phyloP scores from a whole-genome alignment of 2,113 vertebrate genomes.

The Thamnaconus septentrionalis region DNA sequence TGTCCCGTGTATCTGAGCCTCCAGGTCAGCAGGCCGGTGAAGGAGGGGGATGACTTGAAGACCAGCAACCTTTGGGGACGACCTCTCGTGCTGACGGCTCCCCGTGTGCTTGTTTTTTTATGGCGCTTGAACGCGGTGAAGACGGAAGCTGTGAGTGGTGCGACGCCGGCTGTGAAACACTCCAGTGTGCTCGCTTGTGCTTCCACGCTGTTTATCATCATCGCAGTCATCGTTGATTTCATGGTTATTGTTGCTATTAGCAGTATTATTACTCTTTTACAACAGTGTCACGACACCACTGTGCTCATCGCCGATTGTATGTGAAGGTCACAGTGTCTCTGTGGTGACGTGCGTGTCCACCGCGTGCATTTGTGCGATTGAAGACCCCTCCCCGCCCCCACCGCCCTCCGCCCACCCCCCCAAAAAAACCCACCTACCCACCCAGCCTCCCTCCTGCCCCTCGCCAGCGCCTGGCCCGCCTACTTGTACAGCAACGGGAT shows the following conservation, averaged over 20 bases:
- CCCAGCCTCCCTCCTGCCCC: not conserved
- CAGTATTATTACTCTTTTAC: not conserved
- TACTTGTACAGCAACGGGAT: constrained; percentile 91
- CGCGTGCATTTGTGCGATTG: constrained; percentile 10
- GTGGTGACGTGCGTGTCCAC: constrained; percentile 37
- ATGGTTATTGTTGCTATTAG: no score
- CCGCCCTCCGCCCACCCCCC: not conserved
- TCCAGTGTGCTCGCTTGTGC: constrained; percentile 28
- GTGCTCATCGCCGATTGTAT: constrained; percentile 38
- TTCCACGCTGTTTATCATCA: constrained; percentile 16
- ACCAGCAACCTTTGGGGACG: not conserved
- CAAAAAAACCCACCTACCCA: not conserved
- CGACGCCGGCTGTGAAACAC: constrained; percentile 32
- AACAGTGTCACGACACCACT: constrained; percentile 32
- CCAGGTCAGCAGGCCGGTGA: constrained; percentile 43
- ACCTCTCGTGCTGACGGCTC: constrained; percentile 15
- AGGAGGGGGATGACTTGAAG: constrained; percentile 16
- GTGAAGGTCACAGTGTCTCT: constrained; percentile 61
- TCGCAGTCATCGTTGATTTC: no score
- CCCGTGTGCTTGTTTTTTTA: not conserved
- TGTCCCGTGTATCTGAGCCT: constrained; percentile 13
- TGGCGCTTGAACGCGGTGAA: constrained; percentile 28
- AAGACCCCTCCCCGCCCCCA: not conserved
- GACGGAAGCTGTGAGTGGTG: constrained; percentile 42
- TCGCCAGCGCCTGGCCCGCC: not conserved